Percentiles rank a stretch among this genome's conserved stretches.
These are phyloP conservation scores for Pimpla rufipes DNA, from an alignment of 2,888 invertebrate species.

Conservation along the genomic window DNA sequence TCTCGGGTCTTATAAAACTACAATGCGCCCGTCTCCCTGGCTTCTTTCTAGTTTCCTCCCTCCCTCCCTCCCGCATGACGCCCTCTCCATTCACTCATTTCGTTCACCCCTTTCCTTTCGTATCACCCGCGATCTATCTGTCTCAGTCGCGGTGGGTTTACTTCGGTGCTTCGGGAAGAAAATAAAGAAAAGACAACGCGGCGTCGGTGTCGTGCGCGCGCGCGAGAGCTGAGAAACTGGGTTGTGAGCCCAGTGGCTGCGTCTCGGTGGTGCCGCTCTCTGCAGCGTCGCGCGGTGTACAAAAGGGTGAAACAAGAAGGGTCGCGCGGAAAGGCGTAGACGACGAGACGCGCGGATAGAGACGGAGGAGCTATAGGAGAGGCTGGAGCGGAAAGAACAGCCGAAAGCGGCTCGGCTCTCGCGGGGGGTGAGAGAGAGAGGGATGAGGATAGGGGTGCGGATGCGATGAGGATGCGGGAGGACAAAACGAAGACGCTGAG, in stretches of 20 bases:
- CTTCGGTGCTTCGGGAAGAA: slow-evolving; percentile 33
- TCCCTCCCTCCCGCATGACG: neutral
- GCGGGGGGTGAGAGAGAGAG: too few species aligned
- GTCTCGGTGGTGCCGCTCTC: slow-evolving; percentile 38
- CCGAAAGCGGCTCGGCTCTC: neutral
- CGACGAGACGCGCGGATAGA: slow-evolving; percentile 54
- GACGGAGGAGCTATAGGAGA: slow-evolving; percentile 56
- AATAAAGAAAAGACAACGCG: slow-evolving; percentile 20
- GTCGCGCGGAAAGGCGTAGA: slow-evolving; percentile 67
- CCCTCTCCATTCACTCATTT: slow-evolving; percentile 49
- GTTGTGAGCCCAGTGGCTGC: slow-evolving; percentile 66
- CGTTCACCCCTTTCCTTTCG: slow-evolving; percentile 40
- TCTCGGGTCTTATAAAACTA: slow-evolving; percentile 75
- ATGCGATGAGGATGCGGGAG: slow-evolving; percentile 30
- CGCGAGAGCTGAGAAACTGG: slow-evolving; percentile 73
- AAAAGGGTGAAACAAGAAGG: slow-evolving; percentile 66
- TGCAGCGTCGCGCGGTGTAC: slow-evolving; percentile 45
- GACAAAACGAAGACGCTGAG: slow-evolving; percentile 54
- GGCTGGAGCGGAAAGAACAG: slow-evolving; percentile 37
- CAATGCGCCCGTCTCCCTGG: slow-evolving; percentile 67
- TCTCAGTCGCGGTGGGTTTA: slow-evolving; percentile 47
- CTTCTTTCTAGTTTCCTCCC: slow-evolving; percentile 49
- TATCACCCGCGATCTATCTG: slow-evolving; percentile 49
- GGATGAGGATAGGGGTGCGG: slow-evolving; percentile 35
- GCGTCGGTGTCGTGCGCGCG: slow-evolving; percentile 40